These are phyloP conservation scores for Telmatochromis bifrenatus DNA, from an alignment of 2,113 vertebrate genomes.

Conservation along the genomic window DNA sequence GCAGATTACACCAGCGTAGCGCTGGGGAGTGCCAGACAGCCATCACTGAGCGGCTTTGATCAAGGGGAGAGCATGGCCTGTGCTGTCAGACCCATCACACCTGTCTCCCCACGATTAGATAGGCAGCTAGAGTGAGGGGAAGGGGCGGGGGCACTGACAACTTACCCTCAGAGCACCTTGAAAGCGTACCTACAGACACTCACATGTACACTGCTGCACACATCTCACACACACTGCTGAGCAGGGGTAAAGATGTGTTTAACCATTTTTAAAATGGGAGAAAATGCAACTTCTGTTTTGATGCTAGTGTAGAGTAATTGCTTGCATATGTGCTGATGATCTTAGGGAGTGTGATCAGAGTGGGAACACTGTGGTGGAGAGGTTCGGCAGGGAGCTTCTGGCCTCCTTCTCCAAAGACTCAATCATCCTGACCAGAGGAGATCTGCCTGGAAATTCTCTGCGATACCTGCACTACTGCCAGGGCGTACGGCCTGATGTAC, in stretches of 20 bases:
- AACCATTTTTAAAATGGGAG: neutral
- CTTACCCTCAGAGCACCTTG: constrained; percentile 60
- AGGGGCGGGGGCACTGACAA: constrained; percentile 59
- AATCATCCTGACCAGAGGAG: constrained; percentile 88
- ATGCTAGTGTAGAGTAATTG: neutral
- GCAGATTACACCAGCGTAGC: constrained; percentile 69
- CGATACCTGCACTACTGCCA: constrained; percentile 92
- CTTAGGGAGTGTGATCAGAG: constrained; percentile 86
- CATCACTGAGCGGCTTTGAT: constrained; percentile 72
- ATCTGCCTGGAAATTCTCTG: constrained; percentile 91
- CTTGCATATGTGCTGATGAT: neutral
- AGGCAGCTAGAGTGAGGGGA: constrained; percentile 51
- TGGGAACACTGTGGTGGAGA: constrained; percentile 79
- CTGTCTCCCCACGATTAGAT: constrained; percentile 63
- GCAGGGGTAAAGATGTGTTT: neutral
- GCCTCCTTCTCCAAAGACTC: constrained; percentile 78
- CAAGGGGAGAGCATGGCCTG: constrained; percentile 65
- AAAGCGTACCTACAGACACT: constrained; percentile 28
- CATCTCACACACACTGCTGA: neutral
- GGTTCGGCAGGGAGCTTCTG: constrained; percentile 86
- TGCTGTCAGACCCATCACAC: constrained; percentile 68
- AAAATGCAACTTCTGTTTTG: constrained; percentile 15
- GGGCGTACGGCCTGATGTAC: constrained; percentile 80
- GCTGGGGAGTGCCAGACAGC: constrained; percentile 60
- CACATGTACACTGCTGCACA: neutral